These are phyloP conservation scores for Cheilosia grossa DNA, from an alignment of 2,888 invertebrate species.

Conservation along the genomic window DNA sequence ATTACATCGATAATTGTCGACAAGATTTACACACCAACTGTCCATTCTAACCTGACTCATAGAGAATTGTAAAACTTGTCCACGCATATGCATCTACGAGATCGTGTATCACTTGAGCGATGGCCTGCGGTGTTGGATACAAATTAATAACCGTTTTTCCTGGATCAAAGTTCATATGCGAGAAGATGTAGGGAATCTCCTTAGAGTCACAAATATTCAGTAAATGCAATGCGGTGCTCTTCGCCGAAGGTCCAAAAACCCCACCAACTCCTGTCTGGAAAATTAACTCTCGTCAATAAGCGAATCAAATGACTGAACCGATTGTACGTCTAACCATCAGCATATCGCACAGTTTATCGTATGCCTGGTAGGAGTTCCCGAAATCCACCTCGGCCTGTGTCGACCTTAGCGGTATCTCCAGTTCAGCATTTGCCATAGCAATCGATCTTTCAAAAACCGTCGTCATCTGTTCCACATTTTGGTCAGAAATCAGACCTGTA, in stretches of 20 bases:
- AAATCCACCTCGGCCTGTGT: slow-evolving; percentile 82
- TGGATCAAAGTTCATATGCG: slow-evolving; percentile 87
- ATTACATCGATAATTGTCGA: not conserved
- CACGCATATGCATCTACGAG: slow-evolving; percentile 90
- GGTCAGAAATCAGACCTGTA: slow-evolving; percentile 80
- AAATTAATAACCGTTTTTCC: slow-evolving; percentile 86
- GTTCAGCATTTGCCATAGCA: slow-evolving; percentile 78
- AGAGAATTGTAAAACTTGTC: slow-evolving; percentile 92
- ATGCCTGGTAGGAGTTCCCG: slow-evolving; percentile 85
- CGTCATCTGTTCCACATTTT: slow-evolving; percentile 77
- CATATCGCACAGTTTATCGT: slow-evolving; percentile 84
- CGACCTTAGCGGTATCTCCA: slow-evolving; percentile 77
- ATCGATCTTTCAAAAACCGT: slow-evolving; percentile 81
- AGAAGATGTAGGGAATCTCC: slow-evolving; percentile 93
- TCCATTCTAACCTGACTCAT: slow-evolving; percentile 79
- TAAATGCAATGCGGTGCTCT: slow-evolving; percentile 88
- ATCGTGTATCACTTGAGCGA: slow-evolving; percentile 87
- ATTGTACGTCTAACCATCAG: slow-evolving; percentile 83
- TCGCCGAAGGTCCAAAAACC: slow-evolving; percentile 91
- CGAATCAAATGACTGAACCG: not conserved
- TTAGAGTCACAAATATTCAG: slow-evolving; percentile 92
- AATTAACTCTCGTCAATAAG: not conserved
- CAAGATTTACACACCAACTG: too few species aligned
- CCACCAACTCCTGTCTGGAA: slow-evolving; percentile 88
- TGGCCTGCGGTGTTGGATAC: slow-evolving; percentile 87